A percentile compares a stretch with the other conserved stretches of the same genome.
Evolutionary conservation across 2,797 vertebrate species (phyloP).

Genomic region (Sebastes minor): DNA sequence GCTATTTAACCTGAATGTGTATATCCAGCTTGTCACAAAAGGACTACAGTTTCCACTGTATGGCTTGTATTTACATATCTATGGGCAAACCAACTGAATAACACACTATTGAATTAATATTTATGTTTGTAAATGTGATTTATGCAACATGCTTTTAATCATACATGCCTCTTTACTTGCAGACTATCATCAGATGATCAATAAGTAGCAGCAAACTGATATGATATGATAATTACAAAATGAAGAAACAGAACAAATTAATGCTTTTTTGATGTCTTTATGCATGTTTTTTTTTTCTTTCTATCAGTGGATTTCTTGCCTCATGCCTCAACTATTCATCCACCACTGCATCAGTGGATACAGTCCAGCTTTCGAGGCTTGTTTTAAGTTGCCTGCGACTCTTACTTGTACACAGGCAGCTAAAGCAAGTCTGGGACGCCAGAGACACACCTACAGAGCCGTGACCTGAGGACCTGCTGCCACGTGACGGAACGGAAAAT

Average conservation of each 20-base stretch:
- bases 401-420: slow-evolving; percentile 90
- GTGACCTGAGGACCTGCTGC: background rate
- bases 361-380: slow-evolving; percentile 85
- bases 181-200: background rate
- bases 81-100: background rate
- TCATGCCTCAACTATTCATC: background rate
- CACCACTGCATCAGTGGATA: background rate
- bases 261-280: background rate
- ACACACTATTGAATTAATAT: background rate
- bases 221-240: background rate
- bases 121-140: background rate
- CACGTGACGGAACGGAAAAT: background rate
- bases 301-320: background rate
- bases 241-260: background rate
- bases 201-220: background rate
- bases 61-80: background rate
- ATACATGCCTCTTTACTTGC: background rate
- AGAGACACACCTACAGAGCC: slow-evolving; percentile 45
- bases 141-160: background rate
- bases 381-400: slow-evolving; percentile 96
- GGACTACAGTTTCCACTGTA: background rate
- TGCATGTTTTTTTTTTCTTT: background rate
- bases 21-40: background rate
- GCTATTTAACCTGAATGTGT: background rate
- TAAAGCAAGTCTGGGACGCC: slow-evolving; percentile 95